These are phyloP conservation scores for Alloscopus bannaensis DNA, from an alignment of 2,888 invertebrate species.

Conservation along the genomic window DNA sequence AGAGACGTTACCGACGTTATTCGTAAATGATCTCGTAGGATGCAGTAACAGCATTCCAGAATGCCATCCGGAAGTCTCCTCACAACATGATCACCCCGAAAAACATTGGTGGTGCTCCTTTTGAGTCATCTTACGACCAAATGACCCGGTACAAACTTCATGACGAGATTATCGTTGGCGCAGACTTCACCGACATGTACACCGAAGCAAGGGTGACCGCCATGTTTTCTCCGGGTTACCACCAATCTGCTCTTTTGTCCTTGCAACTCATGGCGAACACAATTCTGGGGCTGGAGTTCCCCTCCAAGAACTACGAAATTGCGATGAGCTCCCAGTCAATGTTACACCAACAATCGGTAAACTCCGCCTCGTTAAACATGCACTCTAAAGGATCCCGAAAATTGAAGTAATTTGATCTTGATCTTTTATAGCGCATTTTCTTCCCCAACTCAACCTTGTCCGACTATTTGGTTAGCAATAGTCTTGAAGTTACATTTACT, in stretches of 20 bases:
- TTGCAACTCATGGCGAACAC: constrained; percentile 45
- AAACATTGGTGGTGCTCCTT: neutral
- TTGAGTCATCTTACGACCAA: neutral
- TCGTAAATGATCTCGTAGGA: neutral
- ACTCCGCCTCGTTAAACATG: too few relatives aligned
- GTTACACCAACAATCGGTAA: too few relatives aligned
- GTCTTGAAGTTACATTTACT: constrained; percentile 33
- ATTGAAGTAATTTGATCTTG: too few relatives aligned
- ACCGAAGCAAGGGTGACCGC: constrained; percentile 26
- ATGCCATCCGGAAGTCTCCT: neutral
- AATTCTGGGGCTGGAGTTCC: constrained; percentile 33
- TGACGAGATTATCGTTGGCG: constrained; percentile 33
- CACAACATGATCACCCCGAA: neutral
- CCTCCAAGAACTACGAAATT: constrained; percentile 11
- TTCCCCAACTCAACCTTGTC: neutral
- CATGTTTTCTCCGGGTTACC: constrained; percentile 42
- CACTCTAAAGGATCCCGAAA: too few relatives aligned
- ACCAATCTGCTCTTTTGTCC: constrained; percentile 40
- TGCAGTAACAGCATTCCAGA: constrained; percentile 9
- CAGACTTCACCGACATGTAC: constrained; percentile 28
- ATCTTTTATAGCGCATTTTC: neutral
- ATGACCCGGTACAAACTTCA: constrained; percentile 15
- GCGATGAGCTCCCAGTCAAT: constrained; percentile 22
- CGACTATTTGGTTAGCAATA: neutral
- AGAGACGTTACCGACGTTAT: neutral